phyloP scores from a whole-genome alignment of 2,797 vertebrate genomes.

The Meda fulgida region DNA sequence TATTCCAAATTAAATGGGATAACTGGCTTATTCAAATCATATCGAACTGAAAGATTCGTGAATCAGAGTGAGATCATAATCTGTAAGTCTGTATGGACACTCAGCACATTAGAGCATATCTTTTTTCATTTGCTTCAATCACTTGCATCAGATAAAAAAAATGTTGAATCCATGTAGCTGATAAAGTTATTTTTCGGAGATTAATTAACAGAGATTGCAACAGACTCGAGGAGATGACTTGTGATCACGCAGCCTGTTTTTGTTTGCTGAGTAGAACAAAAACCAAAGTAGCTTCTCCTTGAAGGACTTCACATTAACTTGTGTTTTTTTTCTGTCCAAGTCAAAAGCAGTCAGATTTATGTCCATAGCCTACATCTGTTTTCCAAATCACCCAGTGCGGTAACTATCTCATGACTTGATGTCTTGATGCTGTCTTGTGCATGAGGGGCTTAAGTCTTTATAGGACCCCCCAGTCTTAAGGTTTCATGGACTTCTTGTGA shows the following conservation, averaged over 20 bases:
- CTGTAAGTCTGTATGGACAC: background rate
- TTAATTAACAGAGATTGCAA: no score
- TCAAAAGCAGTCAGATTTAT: constrained; percentile 37
- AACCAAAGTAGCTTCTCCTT: constrained; percentile 2
- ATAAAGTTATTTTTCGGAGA: no score
- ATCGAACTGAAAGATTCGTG: background rate
- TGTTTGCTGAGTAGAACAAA: constrained; percentile 3
- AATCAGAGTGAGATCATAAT: background rate
- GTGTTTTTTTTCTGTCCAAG: background rate
- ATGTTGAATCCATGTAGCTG: background rate
- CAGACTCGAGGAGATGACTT: no score
- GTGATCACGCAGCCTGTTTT: background rate
- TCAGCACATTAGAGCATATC: background rate
- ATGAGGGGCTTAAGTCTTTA: background rate
- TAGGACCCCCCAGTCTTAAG: background rate
- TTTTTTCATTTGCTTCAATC: background rate
- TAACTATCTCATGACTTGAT: constrained; percentile 32
- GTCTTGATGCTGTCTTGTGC: constrained; percentile 22
- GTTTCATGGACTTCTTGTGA: constrained; percentile 8
- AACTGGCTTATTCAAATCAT: background rate
- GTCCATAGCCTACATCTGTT: constrained; percentile 45
- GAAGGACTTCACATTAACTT: background rate
- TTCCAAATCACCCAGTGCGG: constrained; percentile 40
- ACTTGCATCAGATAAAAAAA: background rate
- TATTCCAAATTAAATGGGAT: background rate